Conservation (phyloP, 2,113 vertebrate genomes). For the Nestor notabilis region DNA sequence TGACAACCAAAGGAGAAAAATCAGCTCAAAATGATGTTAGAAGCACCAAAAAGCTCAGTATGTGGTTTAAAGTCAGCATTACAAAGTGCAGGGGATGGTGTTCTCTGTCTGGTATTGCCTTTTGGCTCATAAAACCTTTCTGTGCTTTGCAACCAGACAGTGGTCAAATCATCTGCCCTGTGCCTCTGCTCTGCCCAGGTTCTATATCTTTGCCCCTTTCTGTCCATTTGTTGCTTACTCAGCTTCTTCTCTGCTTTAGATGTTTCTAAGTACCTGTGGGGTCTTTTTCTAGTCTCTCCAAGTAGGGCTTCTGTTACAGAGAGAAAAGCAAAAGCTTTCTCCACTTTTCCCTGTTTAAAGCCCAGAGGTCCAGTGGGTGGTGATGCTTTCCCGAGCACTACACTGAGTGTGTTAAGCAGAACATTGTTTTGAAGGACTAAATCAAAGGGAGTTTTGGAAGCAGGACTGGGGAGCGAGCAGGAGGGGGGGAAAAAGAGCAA, state of each 20-base stretch:
- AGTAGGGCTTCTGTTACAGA: neutral
- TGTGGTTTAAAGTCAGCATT: rapidly evolving
- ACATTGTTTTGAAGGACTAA: neutral
- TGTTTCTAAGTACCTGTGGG: neutral
- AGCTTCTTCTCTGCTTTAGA: neutral
- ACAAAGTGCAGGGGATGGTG: neutral
- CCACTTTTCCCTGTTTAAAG: neutral
- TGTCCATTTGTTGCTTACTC: neutral
- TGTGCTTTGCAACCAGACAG: rapidly evolving
- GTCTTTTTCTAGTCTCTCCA: neutral
- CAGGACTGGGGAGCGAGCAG: neutral
- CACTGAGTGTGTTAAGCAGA: neutral
- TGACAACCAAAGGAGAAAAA: neutral
- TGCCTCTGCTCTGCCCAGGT: neutral
- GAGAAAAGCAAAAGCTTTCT: neutral
- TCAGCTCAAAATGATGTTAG: neutral
- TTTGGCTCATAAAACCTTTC: neutral
- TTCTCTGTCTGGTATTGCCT: neutral
- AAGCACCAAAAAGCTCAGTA: neutral
- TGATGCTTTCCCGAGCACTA: neutral
- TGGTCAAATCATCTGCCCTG: neutral
- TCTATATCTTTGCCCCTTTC: neutral
- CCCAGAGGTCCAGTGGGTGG: rapidly evolving
- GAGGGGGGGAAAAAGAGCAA: neutral
- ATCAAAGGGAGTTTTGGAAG: conserved; percentile 4